phyloP scores from a whole-genome alignment of 2,113 vertebrate genomes.

The Myotis brandtii region DNA sequence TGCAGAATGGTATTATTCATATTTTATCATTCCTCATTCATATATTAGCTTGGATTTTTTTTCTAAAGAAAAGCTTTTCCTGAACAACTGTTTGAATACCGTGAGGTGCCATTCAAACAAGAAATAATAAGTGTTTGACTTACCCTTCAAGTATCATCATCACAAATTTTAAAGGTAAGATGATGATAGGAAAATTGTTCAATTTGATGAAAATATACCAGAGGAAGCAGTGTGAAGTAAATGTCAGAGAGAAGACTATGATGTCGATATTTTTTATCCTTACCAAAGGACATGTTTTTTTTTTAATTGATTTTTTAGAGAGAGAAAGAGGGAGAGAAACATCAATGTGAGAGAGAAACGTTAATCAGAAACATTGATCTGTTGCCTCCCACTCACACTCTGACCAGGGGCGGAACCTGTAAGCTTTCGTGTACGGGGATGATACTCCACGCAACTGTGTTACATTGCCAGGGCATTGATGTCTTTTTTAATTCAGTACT shows the following conservation, averaged over 20 bases:
- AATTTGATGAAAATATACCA: background rate
- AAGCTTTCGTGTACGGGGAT: background rate
- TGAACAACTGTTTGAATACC: constrained; percentile 29
- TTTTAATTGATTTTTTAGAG: background rate
- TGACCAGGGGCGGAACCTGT: background rate
- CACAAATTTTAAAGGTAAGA: background rate
- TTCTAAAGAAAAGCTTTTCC: background rate
- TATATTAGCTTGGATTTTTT: background rate
- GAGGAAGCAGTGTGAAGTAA: background rate
- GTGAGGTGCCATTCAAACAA: background rate
- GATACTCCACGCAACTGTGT: background rate
- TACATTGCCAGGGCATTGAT: background rate
- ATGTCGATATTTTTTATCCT: background rate
- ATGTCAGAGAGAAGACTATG: background rate
- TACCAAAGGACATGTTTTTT: background rate
- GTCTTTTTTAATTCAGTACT: background rate
- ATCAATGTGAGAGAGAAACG: too few relatives aligned
- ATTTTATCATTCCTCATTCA: background rate
- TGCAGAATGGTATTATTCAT: background rate
- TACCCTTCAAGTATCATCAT: background rate
- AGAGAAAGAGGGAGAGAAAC: background rate
- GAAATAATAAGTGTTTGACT: background rate
- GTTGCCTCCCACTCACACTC: background rate
- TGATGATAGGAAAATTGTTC: background rate
- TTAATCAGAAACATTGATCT: too few relatives aligned